Conservation (phyloP, 2,888 invertebrate species). For the Eustalomyia histrio region DNA sequence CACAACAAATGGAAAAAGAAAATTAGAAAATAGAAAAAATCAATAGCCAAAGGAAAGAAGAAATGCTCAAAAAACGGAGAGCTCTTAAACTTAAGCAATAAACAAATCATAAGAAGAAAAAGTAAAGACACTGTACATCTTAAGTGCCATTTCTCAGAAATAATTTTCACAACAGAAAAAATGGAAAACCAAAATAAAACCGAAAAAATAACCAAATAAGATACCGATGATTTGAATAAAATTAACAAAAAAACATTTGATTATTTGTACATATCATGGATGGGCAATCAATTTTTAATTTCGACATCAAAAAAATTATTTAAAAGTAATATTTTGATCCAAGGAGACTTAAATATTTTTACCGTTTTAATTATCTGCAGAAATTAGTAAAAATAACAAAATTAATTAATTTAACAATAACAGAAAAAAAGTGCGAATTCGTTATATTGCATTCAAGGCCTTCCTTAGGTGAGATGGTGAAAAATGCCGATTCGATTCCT, state of each 20-base stretch:
- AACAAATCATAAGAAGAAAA: conserved; percentile 1
- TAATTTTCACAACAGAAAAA: conserved; percentile 1
- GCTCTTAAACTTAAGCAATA: conserved; percentile 17
- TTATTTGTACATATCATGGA: too few species aligned
- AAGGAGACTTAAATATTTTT: too few species aligned
- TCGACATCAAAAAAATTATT: too few species aligned
- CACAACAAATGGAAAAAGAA: conserved; percentile 15
- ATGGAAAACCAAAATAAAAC: conserved; percentile 4
- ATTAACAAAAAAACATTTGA: conserved; percentile 19
- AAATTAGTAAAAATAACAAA: too few species aligned
- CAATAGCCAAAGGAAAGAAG: not conserved
- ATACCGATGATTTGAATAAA: conserved; percentile 23
- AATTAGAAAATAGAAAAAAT: conserved; percentile 7
- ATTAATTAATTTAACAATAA: too few species aligned
- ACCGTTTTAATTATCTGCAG: too few species aligned
- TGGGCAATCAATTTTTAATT: too few species aligned
- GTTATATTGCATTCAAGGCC: too few species aligned
- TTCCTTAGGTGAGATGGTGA: too few species aligned
- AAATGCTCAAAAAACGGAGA: not conserved
- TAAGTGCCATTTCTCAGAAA: conserved; percentile 70
- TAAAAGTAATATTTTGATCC: too few species aligned
- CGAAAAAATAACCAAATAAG: not conserved
- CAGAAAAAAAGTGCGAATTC: too few species aligned
- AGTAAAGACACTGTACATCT: conserved; percentile 59
- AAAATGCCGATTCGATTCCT: too few species aligned